Conservation (phyloP, 2,888 invertebrate genomes). For the Meandrusa payeni region DNA sequence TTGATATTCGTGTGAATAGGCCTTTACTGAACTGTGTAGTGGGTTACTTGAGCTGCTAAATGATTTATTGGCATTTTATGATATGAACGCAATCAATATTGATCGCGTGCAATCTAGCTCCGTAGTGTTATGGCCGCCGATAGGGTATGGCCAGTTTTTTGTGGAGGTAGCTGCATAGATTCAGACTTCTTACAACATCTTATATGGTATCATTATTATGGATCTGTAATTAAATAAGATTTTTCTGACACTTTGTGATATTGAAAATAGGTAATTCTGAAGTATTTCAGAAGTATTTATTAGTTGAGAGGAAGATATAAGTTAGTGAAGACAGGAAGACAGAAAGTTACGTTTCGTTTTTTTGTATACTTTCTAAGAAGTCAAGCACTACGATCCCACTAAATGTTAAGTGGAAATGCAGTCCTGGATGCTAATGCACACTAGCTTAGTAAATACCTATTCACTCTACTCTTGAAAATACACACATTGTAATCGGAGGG, state of each 20-base stretch:
- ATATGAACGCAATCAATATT: conserved; percentile 29
- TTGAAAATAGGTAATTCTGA: too few species aligned
- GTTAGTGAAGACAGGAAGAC: too few species aligned
- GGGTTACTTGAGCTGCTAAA: conserved; percentile 7
- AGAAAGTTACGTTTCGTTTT: too few species aligned
- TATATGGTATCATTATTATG: conserved; percentile 5
- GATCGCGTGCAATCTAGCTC: conserved; percentile 14
- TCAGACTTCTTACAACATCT: conserved; percentile 3
- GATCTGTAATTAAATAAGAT: conserved; percentile 15
- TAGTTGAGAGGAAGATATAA: too few species aligned
- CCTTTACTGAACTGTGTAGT: conserved; percentile 6
- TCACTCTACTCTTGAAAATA: too few species aligned
- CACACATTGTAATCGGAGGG: too few species aligned
- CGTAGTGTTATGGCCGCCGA: conserved; percentile 18
- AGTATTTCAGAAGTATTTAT: too few species aligned
- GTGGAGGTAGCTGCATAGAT: not conserved
- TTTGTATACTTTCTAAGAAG: too few species aligned
- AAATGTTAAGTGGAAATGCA: too few species aligned
- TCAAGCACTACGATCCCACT: too few species aligned
- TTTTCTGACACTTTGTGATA: not conserved
- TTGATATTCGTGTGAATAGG: not conserved
- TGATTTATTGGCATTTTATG: conserved; percentile 27
- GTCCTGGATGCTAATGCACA: too few species aligned
- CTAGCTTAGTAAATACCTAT: too few species aligned
- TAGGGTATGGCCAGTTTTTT: conserved; percentile 26